A percentile compares a stretch with the other conserved stretches of the same genome.
phyloP scores from a whole-genome alignment of 2,113 vertebrate species.

The Brachyhypopomus occidentalis region DNA sequence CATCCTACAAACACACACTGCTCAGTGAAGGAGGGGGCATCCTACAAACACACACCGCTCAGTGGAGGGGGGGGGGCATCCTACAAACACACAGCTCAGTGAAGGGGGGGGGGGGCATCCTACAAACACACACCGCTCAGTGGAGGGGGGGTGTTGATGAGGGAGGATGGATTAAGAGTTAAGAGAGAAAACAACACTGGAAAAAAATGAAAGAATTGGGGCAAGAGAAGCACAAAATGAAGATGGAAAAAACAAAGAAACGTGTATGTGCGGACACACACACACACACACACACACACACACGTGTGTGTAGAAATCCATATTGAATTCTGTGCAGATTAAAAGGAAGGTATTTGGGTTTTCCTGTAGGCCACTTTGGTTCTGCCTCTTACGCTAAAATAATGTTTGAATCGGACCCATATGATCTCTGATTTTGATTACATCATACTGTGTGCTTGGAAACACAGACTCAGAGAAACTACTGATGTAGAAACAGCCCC shows the following conservation, averaged over 20 bases:
- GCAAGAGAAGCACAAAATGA: neutral
- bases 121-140: too few species aligned
- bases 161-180: conserved; percentile 23
- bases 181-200: conserved; percentile 4
- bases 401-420: neutral
- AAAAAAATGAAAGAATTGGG: neutral
- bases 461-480: neutral
- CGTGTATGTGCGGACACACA: too few species aligned
- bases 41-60: too few species aligned
- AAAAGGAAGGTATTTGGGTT: neutral
- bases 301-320: too few species aligned
- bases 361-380: neutral
- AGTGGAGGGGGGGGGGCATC: neutral
- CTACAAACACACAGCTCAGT: too few species aligned
- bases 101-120: neutral
- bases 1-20: too few species aligned
- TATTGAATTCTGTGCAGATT: too few species aligned
- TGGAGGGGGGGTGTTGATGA: conserved; percentile 14
- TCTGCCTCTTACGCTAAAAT: neutral
- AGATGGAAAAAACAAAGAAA: conserved; percentile 33
- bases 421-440: neutral
- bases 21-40: too few species aligned
- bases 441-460: neutral
- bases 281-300: conserved; percentile 36
- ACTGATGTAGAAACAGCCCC: too few species aligned